These are phyloP conservation scores for Tachina grossa DNA, from an alignment of 2,888 invertebrate genomes.

Conservation along the genomic window DNA sequence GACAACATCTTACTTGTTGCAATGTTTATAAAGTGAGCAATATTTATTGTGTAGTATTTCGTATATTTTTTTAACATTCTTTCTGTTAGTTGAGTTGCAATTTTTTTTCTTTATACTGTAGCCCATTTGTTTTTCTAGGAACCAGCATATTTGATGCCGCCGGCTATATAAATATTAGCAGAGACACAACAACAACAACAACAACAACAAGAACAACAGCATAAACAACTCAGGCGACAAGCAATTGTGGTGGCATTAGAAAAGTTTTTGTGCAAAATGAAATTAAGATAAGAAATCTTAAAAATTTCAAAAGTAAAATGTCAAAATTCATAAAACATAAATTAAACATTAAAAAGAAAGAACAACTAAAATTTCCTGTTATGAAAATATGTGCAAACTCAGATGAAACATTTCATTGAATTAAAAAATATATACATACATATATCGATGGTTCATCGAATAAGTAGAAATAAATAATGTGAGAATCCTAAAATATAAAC, in stretches of 20 bases:
- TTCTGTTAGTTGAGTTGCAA: not conserved
- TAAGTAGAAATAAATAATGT: no score
- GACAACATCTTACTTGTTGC: not conserved
- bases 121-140: constrained; percentile 57
- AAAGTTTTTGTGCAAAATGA: constrained; percentile 8
- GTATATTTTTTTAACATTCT: not conserved
- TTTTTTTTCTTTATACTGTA: constrained; percentile 49
- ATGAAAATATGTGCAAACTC: no score
- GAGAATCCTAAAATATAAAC: no score
- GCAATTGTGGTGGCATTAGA: not conserved
- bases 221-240: not conserved
- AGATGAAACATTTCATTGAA: no score
- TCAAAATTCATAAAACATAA: not conserved
- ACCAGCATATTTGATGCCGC: constrained; percentile 63
- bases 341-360: not conserved
- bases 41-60: constrained; percentile 15
- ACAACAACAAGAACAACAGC: constrained; percentile 15
- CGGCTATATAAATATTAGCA: constrained; percentile 53
- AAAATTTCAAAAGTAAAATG: not conserved
- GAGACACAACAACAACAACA: not conserved
- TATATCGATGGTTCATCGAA: no score
- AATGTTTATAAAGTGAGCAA: not conserved
- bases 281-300: constrained; percentile 13
- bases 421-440: no score
- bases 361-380: no score